phyloP scores from a whole-genome alignment of 2,113 vertebrate species.

The Heterochromis multidens region DNA sequence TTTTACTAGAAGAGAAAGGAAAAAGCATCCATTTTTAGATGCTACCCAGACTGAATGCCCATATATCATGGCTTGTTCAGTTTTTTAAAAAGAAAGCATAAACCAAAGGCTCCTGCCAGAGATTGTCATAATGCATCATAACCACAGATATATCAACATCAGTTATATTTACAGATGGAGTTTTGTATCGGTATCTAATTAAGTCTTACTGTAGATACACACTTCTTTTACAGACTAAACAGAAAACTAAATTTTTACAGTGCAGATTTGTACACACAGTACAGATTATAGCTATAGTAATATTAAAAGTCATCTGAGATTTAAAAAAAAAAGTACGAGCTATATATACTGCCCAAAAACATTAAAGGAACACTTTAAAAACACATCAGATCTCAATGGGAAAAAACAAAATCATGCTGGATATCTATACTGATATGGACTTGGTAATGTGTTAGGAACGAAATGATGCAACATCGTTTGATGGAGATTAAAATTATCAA shows the following conservation, averaged over 20 bases:
- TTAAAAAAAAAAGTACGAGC: neutral
- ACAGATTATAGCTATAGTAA: neutral
- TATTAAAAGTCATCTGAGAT: neutral
- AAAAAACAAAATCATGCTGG: too few species aligned
- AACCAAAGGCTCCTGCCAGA: neutral
- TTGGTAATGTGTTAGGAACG: too few species aligned
- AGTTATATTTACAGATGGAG: neutral
- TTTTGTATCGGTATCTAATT: neutral
- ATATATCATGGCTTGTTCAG: neutral
- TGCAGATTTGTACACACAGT: neutral
- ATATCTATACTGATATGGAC: too few species aligned
- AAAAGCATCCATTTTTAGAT: neutral
- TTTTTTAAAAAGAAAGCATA: neutral
- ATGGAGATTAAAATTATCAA: too few species aligned
- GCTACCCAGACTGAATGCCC: neutral
- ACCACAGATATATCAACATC: neutral
- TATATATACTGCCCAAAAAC: too few species aligned
- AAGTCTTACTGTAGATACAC: neutral
- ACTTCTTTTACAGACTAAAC: neutral
- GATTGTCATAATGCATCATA: neutral
- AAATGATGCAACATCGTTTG: too few species aligned
- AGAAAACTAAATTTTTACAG: neutral
- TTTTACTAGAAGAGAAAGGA: conserved; percentile 37
- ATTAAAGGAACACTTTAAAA: too few species aligned
- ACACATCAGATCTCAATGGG: too few species aligned